Base-by-base conservation (phyloP, 2,113 vertebrate species). In the Podarcis muralis region DNA sequence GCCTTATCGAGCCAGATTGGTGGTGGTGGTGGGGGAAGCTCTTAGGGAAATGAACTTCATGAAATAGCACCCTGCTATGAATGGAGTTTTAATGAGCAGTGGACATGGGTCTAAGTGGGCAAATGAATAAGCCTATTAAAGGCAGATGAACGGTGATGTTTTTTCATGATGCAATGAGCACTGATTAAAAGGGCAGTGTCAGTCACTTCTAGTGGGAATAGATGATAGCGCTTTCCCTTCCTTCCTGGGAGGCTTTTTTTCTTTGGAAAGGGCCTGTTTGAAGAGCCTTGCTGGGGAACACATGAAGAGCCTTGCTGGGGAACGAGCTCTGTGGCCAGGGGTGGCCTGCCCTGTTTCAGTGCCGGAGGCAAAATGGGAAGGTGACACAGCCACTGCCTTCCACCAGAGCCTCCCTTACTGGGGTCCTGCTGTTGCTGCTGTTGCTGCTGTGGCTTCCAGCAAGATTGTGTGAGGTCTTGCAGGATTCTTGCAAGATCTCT, bases 111-210 rank as follows among this genome's bases (percentile, higher is more conserved):
- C 77, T n/a, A 87, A 37, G 83, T 78, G 59, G 82, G 68, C 22
- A 48, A 65, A 25, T 78, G 22, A 5, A 81, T 35, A 74, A 68
- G 78, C 75, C 86, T 2, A 7, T 89, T 65, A 84, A 20, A 18
- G 81, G 71, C 37, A 18, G 88, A 53, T 15, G 88, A n/a, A 83
- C 13, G 78, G 84, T 69, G 78, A 69, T 69, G 79, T 23, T 88
- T 25, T 48, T 78, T 48, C 27, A 16, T n/a, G 78, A 7, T 80
- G n/a, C 3, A 13, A 81, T 35, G n/a, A 81, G 23, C 20, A 1
- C 22, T 68, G 59, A 88, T n/a, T 87, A 78, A 93, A 88, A 1
- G 37, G 86, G 69, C 1, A 7, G 78, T 13, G 13, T 35, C 43
- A 16, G 43, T 1, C 65, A 48, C 25, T 57, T 53, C 37, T 79